A percentile compares a stretch with the other conserved stretches of the same genome.
Evolutionary conservation across 2,797 vertebrate genomes (phyloP).

Genomic region (Nasua narica): DNA sequence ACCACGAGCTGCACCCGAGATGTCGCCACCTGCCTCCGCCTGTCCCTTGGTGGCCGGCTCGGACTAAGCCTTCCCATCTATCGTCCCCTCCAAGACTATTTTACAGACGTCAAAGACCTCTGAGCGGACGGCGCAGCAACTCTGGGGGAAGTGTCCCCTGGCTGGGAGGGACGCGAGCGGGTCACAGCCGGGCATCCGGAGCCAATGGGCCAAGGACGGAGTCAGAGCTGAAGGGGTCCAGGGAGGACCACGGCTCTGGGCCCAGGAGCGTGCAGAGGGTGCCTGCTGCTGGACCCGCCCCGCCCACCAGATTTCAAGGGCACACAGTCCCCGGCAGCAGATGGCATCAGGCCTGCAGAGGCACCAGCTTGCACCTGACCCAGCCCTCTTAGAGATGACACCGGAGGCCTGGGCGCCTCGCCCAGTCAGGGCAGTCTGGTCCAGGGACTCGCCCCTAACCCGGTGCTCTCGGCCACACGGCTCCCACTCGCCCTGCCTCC

Average conservation of each 20-base stretch:
- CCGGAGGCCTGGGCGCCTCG: background rate
- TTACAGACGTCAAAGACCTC: background rate
- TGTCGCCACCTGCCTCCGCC: background rate
- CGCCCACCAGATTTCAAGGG: background rate
- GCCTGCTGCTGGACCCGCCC: fast-evolving
- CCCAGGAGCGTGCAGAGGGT: background rate
- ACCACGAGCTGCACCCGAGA: background rate
- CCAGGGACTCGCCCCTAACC: fast-evolving
- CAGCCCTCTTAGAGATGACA: background rate
- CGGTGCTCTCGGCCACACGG: fast-evolving
- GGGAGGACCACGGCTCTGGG: background rate
- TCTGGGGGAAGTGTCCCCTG: background rate
- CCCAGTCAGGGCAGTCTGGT: background rate
- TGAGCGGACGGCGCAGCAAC: background rate
- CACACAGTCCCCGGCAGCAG: too few relatives aligned
- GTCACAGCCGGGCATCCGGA: fast-evolving
- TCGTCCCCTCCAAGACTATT: fast-evolving
- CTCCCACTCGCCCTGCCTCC: background rate
- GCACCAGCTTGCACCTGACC: fast-evolving
- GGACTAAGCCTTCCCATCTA: background rate
- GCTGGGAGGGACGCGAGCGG: fast-evolving
- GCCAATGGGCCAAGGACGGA: fast-evolving
- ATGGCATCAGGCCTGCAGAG: background rate
- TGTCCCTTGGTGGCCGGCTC: background rate
- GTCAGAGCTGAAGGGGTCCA: background rate